Percentiles rank a stretch among this genome's conserved stretches.
Conservation (phyloP, 2,888 invertebrate genomes). For the Drosophila kanekoi region DNA sequence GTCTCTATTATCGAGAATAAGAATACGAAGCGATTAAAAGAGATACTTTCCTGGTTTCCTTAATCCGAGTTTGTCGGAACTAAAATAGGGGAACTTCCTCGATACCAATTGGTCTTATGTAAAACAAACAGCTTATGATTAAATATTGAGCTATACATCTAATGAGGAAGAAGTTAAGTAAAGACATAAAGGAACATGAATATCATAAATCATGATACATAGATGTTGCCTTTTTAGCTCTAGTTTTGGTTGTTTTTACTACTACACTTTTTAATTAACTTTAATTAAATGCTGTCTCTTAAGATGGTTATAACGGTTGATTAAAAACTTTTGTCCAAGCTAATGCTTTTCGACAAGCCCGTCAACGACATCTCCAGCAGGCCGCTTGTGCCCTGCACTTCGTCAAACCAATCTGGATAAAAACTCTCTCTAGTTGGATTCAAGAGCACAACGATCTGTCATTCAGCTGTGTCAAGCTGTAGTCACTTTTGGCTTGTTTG, state of each 20-base stretch:
- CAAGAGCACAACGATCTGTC: conserved; percentile 29
- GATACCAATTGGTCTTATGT: too few relatives aligned
- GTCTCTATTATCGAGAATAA: too few relatives aligned
- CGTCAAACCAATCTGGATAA: conserved; percentile 28
- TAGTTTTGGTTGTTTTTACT: neutral
- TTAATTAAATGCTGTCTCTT: conserved; percentile 20
- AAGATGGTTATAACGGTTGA: conserved; percentile 3
- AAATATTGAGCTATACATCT: too few relatives aligned
- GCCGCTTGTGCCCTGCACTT: neutral
- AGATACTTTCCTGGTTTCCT: too few relatives aligned
- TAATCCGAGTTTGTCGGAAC: too few relatives aligned
- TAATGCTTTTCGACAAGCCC: conserved; percentile 28
- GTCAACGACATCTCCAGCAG: conserved; percentile 19
- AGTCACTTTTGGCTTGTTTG: conserved; percentile 65
- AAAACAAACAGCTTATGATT: too few relatives aligned
- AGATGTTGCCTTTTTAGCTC: neutral
- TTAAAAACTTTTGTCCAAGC: conserved; percentile 19
- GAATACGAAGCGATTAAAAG: too few relatives aligned
- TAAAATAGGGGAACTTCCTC: too few relatives aligned
- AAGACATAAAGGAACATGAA: too few relatives aligned
- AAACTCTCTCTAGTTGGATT: conserved; percentile 19
- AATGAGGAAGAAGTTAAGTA: neutral
- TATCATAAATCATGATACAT: neutral
- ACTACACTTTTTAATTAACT: conserved; percentile 13
- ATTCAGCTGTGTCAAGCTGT: conserved; percentile 45